Percentiles rank a stretch among this genome's conserved stretches.
Conservation (phyloP, 2,888 invertebrate genomes). For the Chaitophorus viminalis region DNA sequence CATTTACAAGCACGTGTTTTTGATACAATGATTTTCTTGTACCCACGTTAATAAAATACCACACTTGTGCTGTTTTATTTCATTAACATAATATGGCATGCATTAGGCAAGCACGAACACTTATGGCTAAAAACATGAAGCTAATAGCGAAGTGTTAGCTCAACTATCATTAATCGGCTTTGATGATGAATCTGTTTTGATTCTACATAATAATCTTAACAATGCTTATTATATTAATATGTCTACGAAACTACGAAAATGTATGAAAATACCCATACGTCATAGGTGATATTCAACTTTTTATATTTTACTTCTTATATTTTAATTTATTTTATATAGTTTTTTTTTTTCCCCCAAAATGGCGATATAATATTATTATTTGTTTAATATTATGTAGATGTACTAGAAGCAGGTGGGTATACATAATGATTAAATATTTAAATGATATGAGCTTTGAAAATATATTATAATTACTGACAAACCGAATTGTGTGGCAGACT, state of each 20-base stretch:
- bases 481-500: background rate
- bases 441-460: background rate
- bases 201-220: too few relatives aligned
- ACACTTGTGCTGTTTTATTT: background rate
- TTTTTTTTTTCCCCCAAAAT: background rate
- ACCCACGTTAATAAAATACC: constrained; percentile 2
- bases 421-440: too few relatives aligned
- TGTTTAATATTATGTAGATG: too few relatives aligned
- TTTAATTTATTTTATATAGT: too few relatives aligned
- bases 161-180: background rate
- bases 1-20: constrained; percentile 6
- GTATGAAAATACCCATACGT: too few relatives aligned
- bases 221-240: too few relatives aligned
- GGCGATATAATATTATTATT: background rate
- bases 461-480: background rate
- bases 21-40: background rate
- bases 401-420: too few relatives aligned
- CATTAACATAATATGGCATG: background rate
- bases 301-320: too few relatives aligned
- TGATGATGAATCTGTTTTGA: background rate
- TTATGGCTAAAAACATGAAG: background rate
- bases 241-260: too few relatives aligned
- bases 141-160: background rate
- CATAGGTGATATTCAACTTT: too few relatives aligned
- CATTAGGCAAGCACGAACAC: constrained; percentile 6